phyloP scores from a whole-genome alignment of 2,797 vertebrate genomes.

The Catostomus latipinnis region DNA sequence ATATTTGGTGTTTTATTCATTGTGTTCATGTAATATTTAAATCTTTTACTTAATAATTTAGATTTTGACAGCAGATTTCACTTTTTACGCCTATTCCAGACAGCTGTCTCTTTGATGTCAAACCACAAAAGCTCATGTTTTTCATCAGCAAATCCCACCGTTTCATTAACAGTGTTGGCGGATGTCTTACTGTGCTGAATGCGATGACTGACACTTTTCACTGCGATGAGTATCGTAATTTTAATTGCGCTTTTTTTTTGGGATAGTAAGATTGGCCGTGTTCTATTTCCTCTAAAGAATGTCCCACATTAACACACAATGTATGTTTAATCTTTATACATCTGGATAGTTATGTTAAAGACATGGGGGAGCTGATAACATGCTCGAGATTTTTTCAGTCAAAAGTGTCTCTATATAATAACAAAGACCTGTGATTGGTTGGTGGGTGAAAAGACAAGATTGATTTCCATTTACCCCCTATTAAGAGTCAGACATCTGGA shows the following conservation, averaged over 20 bases:
- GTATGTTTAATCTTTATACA: conserved; percentile 26
- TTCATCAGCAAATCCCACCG: conserved; percentile 33
- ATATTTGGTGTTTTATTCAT: conserved; percentile 13
- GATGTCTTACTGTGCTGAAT: conserved; percentile 10
- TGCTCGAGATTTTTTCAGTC: not conserved
- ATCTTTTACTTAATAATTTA: not conserved
- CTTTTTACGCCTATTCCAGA: not conserved
- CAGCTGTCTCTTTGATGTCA: conserved; percentile 29
- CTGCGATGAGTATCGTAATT: conserved; percentile 39
- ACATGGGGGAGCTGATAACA: not conserved
- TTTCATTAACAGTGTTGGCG: conserved; percentile 37
- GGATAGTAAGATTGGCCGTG: conserved; percentile 32
- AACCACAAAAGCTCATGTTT: conserved; percentile 9
- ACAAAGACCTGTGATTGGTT: conserved; percentile 79
- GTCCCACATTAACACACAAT: conserved; percentile 34
- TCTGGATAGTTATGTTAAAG: conserved; percentile 4
- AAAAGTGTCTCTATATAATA: conserved; percentile 53
- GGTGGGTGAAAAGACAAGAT: conserved; percentile 74
- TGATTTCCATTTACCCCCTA: conserved; percentile 84
- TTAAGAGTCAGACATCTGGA: conserved; percentile 85
- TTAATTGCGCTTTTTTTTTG: conserved; percentile 37
- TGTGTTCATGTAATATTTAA: conserved; percentile 13
- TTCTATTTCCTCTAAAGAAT: conserved; percentile 40
- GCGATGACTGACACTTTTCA: conserved; percentile 39
- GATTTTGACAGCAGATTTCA: not conserved